These are phyloP conservation scores for Periphyllus acericola DNA, from an alignment of 2,888 invertebrate species.

Conservation along the genomic window DNA sequence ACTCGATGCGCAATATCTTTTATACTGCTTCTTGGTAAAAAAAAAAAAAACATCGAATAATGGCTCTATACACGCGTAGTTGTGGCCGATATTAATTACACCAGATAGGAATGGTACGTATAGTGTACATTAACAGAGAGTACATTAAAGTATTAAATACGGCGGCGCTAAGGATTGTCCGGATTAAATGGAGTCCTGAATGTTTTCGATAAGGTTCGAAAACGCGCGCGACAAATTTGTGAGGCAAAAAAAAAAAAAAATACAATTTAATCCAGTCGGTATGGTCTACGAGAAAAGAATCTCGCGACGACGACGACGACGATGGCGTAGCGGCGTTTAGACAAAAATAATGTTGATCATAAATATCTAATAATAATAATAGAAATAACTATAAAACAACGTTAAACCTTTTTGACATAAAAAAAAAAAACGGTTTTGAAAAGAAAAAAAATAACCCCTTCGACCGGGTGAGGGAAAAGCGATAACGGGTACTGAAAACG, in stretches of 20 bases:
- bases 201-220: slow-evolving; percentile 23
- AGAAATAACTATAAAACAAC: slow-evolving; percentile 22
- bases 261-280: slow-evolving; percentile 4
- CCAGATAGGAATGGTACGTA: neutral
- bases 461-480: neutral
- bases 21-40: neutral
- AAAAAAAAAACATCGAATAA: neutral
- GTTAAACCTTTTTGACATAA: slow-evolving; percentile 24
- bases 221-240: slow-evolving; percentile 18
- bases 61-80: too few species aligned
- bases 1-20: too few species aligned
- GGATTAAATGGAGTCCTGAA: neutral
- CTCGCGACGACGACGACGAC: neutral
- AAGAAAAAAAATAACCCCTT: neutral
- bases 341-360: slow-evolving; percentile 39
- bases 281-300: neutral
- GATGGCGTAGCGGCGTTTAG: neutral
- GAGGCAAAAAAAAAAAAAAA: neutral
- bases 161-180: neutral
- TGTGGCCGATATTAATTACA: neutral
- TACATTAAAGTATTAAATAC: slow-evolving; percentile 31
- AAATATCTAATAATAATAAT: slow-evolving; percentile 21
- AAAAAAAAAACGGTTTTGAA: neutral
- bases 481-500: slow-evolving; percentile 13
- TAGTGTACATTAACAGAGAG: neutral